Evolutionary conservation across 2,888 invertebrate species (phyloP), one percentile per base, ranked within the genome.

Genomic region (Phaonia tiefii): DNA sequence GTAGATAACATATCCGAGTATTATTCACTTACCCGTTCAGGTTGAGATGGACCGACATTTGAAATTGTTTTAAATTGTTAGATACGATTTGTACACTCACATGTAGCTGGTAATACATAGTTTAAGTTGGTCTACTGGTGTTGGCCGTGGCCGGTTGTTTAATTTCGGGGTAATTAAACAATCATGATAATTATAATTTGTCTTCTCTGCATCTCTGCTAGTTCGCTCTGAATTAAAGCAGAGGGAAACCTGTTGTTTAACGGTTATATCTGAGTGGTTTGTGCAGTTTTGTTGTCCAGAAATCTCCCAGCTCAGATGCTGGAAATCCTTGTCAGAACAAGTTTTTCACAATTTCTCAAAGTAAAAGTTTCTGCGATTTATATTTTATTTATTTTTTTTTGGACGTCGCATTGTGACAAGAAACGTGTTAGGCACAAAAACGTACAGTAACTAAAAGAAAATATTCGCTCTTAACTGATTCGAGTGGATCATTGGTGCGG

Each of bases 81-180:
- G 63, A 39, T 15, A 22, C 3, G n/a, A 22, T 63, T 60, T 31
- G 31, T 8, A 31, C 31, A 31, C 8, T 31, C 31, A 31, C 31
- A 31, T 31, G 31, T 31, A 5, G 31, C 8, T 31, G 8, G 4
- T 15, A n/a, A 25, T 58, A 31, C 31, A 37, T 58, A 37, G 31
- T 58, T 58, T 56, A 13, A n/a, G 15, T 15, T 58, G 58, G 49
- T 63, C 49, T 46, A 51, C 46, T 63, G 31, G 39, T 22, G 46
- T 58, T 66, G 46, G 42, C 25, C n/a, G n/a, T 37, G n/a, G 67
- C 13, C 17, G 58, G n/a, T 71, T 74, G 74, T 81, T 72, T 72
- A 75, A 81, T 75, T 81, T 81, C 37, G 69, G 67, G 63, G 75
- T 81, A 78, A 81, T 81, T 81, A 81, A 78, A 81, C 78, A 67